Evolutionary conservation across 2,888 invertebrate species (phyloP).

Genomic region (Tethea ocularis): DNA sequence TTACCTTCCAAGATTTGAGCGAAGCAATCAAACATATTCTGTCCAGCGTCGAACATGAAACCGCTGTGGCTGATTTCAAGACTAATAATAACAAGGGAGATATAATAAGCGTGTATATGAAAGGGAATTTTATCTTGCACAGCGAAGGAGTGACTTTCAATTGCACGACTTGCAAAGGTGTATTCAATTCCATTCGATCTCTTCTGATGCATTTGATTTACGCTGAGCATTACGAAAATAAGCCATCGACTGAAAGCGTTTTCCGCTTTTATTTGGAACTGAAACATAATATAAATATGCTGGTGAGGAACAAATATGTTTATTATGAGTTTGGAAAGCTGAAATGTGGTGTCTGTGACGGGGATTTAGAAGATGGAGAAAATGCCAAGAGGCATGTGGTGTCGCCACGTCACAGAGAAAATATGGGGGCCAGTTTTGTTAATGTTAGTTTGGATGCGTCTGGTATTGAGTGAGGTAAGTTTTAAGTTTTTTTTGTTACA

Average conservation of each 20-base stretch:
- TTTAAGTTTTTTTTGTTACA: too few relatives aligned
- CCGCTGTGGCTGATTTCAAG: conserved; percentile 50
- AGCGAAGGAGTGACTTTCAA: conserved; percentile 66
- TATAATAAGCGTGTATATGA: conserved; percentile 75
- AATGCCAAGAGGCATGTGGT: conserved; percentile 75
- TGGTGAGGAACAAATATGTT: conserved; percentile 69
- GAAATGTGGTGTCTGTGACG: conserved; percentile 72
- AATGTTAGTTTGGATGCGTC: conserved; percentile 60
- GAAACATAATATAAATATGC: conserved; percentile 75
- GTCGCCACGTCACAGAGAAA: conserved; percentile 69
- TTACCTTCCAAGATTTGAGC: conserved; percentile 46
- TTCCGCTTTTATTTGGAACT: conserved; percentile 76
- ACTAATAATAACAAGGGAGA: conserved; percentile 59
- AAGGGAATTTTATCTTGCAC: conserved; percentile 66
- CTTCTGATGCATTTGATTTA: conserved; percentile 67
- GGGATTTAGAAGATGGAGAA: conserved; percentile 64
- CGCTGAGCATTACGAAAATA: conserved; percentile 65
- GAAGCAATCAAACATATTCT: conserved; percentile 62
- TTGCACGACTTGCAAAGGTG: conserved; percentile 60
- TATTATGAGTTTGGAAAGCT: conserved; percentile 71
- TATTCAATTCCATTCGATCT: conserved; percentile 69
- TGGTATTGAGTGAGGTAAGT: conserved; percentile 67
- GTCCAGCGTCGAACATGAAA: conserved; percentile 63
- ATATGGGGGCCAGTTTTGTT: conserved; percentile 77
- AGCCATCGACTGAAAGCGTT: conserved; percentile 63